phyloP scores from a whole-genome alignment of 2,888 invertebrate genomes.

The Osmoderma eremita region DNA sequence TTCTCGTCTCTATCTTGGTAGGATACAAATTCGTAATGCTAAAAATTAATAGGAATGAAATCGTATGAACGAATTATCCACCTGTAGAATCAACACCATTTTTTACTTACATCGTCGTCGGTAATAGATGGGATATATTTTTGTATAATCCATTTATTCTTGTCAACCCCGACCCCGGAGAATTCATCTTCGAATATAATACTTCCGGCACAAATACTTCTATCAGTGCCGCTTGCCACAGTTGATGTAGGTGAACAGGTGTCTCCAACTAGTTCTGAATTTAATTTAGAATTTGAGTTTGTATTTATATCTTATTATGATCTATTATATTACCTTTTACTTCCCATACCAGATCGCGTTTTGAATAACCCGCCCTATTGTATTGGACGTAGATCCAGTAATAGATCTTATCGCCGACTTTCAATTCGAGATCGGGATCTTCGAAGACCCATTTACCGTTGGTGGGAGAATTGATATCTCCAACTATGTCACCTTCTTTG shows the following conservation, averaged over 20 bases:
- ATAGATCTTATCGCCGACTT: constrained; percentile 68
- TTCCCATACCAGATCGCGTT: constrained; percentile 61
- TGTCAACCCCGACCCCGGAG: constrained; percentile 59
- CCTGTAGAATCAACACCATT: not conserved
- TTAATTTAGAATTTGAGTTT: not conserved
- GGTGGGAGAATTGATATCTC: constrained; percentile 63
- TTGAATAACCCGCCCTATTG: constrained; percentile 64
- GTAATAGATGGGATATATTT: constrained; percentile 65
- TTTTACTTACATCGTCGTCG: constrained; percentile 29
- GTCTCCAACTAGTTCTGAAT: constrained; percentile 4
- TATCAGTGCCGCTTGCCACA: constrained; percentile 10
- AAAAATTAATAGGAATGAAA: constrained; percentile 40
- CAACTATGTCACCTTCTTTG: constrained; percentile 67
- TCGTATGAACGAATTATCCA: not conserved
- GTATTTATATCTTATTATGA: not conserved
- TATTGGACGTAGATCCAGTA: constrained; percentile 72
- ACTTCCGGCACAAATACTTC: constrained; percentile 51
- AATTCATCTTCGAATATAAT: constrained; percentile 74
- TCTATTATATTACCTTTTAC: constrained; percentile 62
- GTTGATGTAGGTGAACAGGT: not conserved
- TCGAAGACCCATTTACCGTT: constrained; percentile 68
- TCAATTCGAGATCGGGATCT: constrained; percentile 63
- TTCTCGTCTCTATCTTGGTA: constrained; percentile 69
- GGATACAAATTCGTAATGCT: constrained; percentile 76
- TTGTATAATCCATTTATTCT: constrained; percentile 69